Percentiles rank a stretch among this genome's conserved stretches.
phyloP scores from a whole-genome alignment of 2,797 vertebrate species.

The Labroides dimidiatus region DNA sequence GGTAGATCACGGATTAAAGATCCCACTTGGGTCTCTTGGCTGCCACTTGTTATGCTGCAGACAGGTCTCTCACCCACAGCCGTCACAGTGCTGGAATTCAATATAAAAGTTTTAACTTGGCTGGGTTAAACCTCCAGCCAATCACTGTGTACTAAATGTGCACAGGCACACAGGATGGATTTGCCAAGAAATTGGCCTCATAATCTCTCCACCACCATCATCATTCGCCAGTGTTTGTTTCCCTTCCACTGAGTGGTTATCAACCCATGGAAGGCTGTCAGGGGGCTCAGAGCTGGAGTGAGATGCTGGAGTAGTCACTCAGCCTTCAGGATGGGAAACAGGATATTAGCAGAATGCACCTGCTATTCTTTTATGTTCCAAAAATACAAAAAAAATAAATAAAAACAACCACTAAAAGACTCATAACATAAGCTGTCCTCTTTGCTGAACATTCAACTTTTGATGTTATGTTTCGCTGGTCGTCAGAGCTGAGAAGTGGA shows the following conservation, averaged over 20 bases:
- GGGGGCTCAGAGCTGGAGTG: not conserved
- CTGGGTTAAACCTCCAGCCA: slow-evolving; percentile 42
- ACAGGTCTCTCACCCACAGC: slow-evolving; percentile 34
- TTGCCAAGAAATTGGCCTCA: slow-evolving; percentile 8
- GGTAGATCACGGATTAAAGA: slow-evolving; percentile 43
- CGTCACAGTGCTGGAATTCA: slow-evolving; percentile 19
- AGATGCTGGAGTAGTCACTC: not conserved
- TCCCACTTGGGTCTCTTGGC: slow-evolving; percentile 39
- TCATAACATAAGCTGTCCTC: too few relatives aligned
- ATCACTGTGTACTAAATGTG: slow-evolving; percentile 32
- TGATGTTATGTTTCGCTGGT: too few relatives aligned
- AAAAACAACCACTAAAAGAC: too few relatives aligned
- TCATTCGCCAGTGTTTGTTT: slow-evolving; percentile 11
- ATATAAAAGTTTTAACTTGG: slow-evolving; percentile 39
- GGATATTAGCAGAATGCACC: too few relatives aligned
- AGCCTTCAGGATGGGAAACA: too few relatives aligned
- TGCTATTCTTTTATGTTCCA: too few relatives aligned
- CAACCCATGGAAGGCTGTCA: slow-evolving; percentile 5
- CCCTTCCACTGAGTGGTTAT: not conserved
- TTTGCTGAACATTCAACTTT: too few relatives aligned
- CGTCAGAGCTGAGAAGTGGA: not conserved
- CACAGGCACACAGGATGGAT: not conserved
- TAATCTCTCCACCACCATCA: slow-evolving; percentile 7
- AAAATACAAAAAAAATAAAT: too few relatives aligned
- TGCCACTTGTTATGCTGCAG: slow-evolving; percentile 45